A percentile compares a stretch with the other conserved stretches of the same genome.
Evolutionary conservation across 2,797 vertebrate genomes (phyloP).

Genomic region (Eptatretus atami): DNA sequence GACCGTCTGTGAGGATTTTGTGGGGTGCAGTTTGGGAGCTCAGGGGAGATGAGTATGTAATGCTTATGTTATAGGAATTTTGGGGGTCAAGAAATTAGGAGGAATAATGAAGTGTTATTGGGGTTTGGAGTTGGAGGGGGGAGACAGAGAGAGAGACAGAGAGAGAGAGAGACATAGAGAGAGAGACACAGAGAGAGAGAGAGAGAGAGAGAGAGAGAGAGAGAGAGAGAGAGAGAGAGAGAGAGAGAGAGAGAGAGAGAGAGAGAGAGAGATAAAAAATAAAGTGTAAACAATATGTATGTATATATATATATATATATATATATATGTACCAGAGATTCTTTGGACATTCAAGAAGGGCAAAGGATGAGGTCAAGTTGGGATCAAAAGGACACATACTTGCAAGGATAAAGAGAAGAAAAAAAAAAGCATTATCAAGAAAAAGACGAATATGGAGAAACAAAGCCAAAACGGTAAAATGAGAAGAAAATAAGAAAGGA

Average conservation of each 20-base stretch:
- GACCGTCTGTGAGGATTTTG: too few relatives aligned
- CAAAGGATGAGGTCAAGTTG: too few relatives aligned
- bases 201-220: constrained; percentile 7
- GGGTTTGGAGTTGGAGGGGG: too few relatives aligned
- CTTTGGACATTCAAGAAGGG: background rate
- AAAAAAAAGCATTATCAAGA: background rate
- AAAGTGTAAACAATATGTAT: too few relatives aligned
- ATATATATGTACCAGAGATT: background rate
- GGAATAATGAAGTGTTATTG: too few relatives aligned
- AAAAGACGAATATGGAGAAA: background rate
- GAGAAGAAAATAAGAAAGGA: background rate
- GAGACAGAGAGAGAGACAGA: background rate
- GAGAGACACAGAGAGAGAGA: background rate
- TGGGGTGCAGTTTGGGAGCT: too few relatives aligned
- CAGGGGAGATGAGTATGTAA: too few relatives aligned
- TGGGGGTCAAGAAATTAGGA: too few relatives aligned
- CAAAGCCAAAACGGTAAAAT: background rate
- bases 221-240: constrained; percentile 6
- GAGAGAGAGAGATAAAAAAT: constrained; percentile 3
- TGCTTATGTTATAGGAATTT: too few relatives aligned
- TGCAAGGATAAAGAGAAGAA: background rate
- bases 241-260: constrained; percentile 6
- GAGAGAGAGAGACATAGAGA: too few relatives aligned
- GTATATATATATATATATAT: too few relatives aligned
- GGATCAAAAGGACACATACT: background rate